Percentiles rank a stretch among this genome's conserved stretches.
These are phyloP conservation scores for Brenthis ino DNA, from an alignment of 2,888 invertebrate genomes.

Conservation along the genomic window DNA sequence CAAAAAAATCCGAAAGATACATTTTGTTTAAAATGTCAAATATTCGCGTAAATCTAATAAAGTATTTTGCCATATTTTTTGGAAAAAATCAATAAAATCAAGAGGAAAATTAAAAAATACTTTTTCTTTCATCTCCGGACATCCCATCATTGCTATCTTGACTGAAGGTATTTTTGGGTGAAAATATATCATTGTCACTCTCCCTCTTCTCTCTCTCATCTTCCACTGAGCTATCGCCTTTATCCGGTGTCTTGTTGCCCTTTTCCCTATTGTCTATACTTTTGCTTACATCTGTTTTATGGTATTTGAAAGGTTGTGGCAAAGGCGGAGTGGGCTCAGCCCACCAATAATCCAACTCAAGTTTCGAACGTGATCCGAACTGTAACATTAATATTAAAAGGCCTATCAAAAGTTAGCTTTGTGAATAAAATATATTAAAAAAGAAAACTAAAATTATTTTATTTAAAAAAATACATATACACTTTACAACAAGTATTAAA, in stretches of 20 bases:
- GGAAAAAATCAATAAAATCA: neutral
- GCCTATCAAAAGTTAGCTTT: too few species aligned
- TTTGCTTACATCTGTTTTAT: conserved; percentile 46
- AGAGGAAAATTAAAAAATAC: conserved; percentile 12
- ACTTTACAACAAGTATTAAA: too few species aligned
- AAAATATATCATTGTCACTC: conserved; percentile 66
- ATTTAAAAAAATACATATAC: too few species aligned
- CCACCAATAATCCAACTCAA: conserved; percentile 92
- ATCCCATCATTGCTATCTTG: conserved; percentile 76
- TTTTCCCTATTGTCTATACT: conserved; percentile 47
- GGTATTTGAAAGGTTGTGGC: conserved; percentile 49
- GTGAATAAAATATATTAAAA: too few species aligned
- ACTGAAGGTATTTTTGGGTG: conserved; percentile 66
- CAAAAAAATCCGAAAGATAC: too few species aligned
- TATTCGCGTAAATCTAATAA: too few species aligned
- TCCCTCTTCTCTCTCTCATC: conserved; percentile 60
- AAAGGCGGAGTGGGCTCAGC: conserved; percentile 78
- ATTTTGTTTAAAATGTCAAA: too few species aligned
- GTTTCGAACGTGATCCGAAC: conserved; percentile 88
- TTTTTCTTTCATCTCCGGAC: conserved; percentile 73
- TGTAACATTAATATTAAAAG: conserved; percentile 51
- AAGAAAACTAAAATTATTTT: too few species aligned
- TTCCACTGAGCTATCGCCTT: conserved; percentile 54
- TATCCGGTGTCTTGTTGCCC: conserved; percentile 54
- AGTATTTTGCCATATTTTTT: too few species aligned